These are phyloP conservation scores for Setipinna tenuifilis DNA, from an alignment of 2,797 vertebrate species.

Conservation along the genomic window DNA sequence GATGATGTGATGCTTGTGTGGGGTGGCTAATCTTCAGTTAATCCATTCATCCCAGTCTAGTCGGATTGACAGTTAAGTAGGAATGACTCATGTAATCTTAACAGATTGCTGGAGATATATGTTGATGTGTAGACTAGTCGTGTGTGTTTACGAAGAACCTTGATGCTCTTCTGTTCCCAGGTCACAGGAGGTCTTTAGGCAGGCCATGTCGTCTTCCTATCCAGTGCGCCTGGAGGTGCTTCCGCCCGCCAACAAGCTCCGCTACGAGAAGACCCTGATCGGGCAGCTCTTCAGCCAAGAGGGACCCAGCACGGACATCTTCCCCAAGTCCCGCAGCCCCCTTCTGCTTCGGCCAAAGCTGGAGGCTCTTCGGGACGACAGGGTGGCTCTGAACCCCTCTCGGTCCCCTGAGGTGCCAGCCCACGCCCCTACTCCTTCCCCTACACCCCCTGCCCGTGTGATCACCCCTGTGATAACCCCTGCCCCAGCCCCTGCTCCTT, in stretches of 20 bases:
- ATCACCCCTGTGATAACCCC: background rate
- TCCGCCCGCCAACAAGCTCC: conserved; percentile 74
- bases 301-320: conserved; percentile 55
- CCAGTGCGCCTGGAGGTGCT: conserved; percentile 80
- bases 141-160: background rate
- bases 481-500: no score
- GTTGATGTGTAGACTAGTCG: background rate
- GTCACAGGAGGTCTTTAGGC: conserved; percentile 89
- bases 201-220: conserved; percentile 80
- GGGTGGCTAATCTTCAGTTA: background rate
- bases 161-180: conserved; percentile 49
- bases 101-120: background rate
- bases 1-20: background rate
- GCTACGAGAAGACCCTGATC: conserved; percentile 89
- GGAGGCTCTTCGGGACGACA: background rate
- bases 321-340: conserved; percentile 70
- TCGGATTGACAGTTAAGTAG: background rate
- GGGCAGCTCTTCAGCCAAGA: conserved; percentile 75
- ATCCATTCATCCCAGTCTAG: background rate
- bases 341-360: conserved; percentile 62
- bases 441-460: conserved; percentile 38
- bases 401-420: conserved; percentile 33
- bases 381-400: background rate
- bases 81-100: background rate
- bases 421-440: conserved; percentile 34